Evolutionary conservation across 2,113 vertebrate species (phyloP), one percentile per base, ranked within the genome.

Genomic region (Mobula hypostoma): DNA sequence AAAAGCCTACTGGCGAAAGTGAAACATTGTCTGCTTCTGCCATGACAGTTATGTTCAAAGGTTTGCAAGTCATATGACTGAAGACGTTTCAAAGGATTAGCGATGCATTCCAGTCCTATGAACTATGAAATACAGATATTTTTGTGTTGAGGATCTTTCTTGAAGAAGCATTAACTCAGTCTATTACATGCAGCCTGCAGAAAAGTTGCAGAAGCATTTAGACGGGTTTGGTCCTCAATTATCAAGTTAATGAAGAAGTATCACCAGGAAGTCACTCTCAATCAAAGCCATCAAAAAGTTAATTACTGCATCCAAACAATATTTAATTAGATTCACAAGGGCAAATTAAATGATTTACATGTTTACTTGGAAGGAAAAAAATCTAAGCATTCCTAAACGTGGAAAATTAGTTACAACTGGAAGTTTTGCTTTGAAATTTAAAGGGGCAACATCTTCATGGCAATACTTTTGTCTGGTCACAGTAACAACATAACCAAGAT

Each of bases 221-320:
- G 83, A 19, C 5, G 61, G 61, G n/a, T 90, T 90, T 90, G 29
- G 12, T 79, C n/a, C 77, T 14, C 77, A 79, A 79, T 79, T 79
- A 79, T n/a, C 77, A 79, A 66, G 12, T 90, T 32, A 90, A 90
- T 90, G n/a, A 32, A 17, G 29, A 87, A 68, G 61, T 32, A 36
- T 66, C 7, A 66, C 5, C 32, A 90, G 32, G n/a, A 61, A 90
- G 61, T 58, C 61, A n/a, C 27, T 15, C 85, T 90, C 15, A 66
- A 90, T 90, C 85, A 90, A 90, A 88, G n/a, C 85, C n/a, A 66
- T 90, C 61, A 66, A 66, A 90, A 90, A 32, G 12, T 8, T 68
- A 66, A 90, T 90, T 90, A 66, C 29, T 32, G n/a, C 61, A 36
- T 15, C 29, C 61, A 90, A 90, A 90, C n/a, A 68, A 90, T 32